These are phyloP conservation scores for Pogoniulus pusillus DNA, from an alignment of 2,797 vertebrate species.

Conservation along the genomic window DNA sequence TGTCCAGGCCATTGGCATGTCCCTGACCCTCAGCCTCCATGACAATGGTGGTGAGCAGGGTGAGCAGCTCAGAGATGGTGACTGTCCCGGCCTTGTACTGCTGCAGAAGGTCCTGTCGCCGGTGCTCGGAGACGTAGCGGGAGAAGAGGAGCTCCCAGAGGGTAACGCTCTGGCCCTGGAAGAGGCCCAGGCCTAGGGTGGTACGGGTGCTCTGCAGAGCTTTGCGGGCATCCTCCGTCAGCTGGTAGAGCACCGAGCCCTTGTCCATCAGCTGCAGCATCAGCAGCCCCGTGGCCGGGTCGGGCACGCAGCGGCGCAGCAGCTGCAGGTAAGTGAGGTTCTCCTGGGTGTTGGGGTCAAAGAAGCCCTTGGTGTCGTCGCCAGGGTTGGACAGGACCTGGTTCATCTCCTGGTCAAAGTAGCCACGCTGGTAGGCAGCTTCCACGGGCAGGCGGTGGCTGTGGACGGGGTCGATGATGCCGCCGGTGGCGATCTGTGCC, in stretches of 20 bases:
- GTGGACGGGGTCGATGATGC: constrained; percentile 86
- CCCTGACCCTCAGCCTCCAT: background rate
- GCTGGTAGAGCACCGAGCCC: constrained; percentile 48
- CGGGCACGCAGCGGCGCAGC: constrained; percentile 64
- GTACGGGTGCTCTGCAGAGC: constrained; percentile 40
- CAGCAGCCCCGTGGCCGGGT: constrained; percentile 67
- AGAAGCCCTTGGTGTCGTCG: background rate
- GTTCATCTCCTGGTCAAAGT: constrained; percentile 73
- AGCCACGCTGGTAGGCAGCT: constrained; percentile 83
- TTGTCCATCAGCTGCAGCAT: constrained; percentile 68
- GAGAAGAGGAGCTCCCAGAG: constrained; percentile 72
- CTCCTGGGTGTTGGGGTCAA: constrained; percentile 80
- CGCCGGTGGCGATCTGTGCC: constrained; percentile 87
- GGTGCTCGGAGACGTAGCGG: constrained; percentile 72
- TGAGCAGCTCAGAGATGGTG: constrained; percentile 29
- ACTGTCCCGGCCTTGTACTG: background rate
- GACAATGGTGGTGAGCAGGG: constrained; percentile 56
- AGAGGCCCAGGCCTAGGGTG: constrained; percentile 56
- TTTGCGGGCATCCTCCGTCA: constrained; percentile 16
- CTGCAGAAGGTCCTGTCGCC: constrained; percentile 71
- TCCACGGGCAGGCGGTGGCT: constrained; percentile 88
- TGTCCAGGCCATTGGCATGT: too few species aligned
- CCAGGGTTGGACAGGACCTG: background rate
- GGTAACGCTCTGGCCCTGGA: constrained; percentile 61
- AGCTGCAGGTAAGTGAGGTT: constrained; percentile 72